Conservation (phyloP, 2,797 vertebrate genomes). For the Malacoctenus gilli region DNA sequence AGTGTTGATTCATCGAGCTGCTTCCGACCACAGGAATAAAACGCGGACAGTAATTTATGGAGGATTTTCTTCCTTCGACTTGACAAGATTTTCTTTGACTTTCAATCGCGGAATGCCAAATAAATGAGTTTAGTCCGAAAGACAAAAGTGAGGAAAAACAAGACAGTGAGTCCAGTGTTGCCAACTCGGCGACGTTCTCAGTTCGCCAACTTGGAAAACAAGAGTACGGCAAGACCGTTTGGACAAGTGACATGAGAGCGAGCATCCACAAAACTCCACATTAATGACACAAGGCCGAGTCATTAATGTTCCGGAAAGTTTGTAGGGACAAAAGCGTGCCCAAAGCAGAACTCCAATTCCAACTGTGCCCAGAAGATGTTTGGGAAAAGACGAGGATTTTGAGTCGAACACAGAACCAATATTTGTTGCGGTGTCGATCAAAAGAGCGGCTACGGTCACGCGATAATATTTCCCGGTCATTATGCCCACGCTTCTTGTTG, state of each 20-base stretch:
- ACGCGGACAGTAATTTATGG: slow-evolving; percentile 36
- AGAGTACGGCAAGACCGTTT: no score
- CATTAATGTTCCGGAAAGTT: no score
- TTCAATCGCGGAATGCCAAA: slow-evolving; percentile 37
- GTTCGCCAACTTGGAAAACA: no score
- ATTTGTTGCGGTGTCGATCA: not conserved
- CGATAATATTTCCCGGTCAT: not conserved
- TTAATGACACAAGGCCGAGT: no score
- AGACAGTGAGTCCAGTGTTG: no score
- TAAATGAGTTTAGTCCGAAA: no score
- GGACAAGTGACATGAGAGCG: no score
- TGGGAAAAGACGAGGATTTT: slow-evolving; percentile 4
- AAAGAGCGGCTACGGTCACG: not conserved
- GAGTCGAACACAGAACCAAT: slow-evolving; percentile 10
- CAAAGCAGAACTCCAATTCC: slow-evolving; percentile 25
- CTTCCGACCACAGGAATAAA: slow-evolving; percentile 34
- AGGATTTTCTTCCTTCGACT: slow-evolving; percentile 34
- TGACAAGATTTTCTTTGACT: slow-evolving; percentile 37
- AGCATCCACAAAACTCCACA: no score
- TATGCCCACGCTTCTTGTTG: no score
- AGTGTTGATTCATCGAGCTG: slow-evolving; percentile 60
- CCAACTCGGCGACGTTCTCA: no score
- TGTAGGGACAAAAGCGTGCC: no score
- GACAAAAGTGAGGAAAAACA: no score
- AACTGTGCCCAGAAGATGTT: not conserved